Percentiles rank a stretch among this genome's conserved stretches.
Conservation (phyloP, 2,888 invertebrate species). For the Dugesia japonica region DNA sequence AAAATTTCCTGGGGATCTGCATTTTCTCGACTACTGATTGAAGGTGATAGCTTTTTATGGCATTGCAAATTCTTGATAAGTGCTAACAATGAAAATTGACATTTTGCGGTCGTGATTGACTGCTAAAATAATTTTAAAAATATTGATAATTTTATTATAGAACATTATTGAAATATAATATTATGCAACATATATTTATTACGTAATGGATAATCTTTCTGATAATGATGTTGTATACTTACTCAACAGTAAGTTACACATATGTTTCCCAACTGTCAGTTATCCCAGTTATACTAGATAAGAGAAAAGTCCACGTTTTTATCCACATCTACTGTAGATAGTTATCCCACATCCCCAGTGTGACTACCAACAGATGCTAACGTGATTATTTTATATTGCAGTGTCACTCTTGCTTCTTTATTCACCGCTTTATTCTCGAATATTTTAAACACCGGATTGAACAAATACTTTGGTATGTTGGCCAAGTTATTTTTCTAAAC, state of each 20-base stretch:
- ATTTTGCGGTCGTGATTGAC: not conserved
- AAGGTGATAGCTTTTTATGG: not conserved
- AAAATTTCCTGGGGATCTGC: not conserved
- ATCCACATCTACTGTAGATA: not conserved
- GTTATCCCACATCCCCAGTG: not conserved
- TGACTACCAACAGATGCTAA: constrained; percentile 7
- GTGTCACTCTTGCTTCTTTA: constrained; percentile 6
- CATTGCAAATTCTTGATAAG: not conserved
- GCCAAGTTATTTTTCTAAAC: constrained; percentile 16
- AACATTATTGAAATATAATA: not conserved
- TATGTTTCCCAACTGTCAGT: constrained; percentile 6
- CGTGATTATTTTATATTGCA: not conserved
- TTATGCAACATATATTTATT: not conserved
- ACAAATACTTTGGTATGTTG: not conserved
- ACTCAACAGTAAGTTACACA: not conserved
- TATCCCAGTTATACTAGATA: not conserved
- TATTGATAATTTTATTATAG: not conserved
- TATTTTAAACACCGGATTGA: not conserved
- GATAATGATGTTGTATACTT: not conserved
- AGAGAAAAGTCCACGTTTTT: not conserved
- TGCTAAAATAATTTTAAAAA: not conserved
- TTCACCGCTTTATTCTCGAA: not conserved
- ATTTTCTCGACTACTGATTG: not conserved
- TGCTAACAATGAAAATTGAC: not conserved
- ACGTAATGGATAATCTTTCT: not conserved